Conservation (phyloP, 2,888 invertebrate species). For the Sphinx pinastri region DNA sequence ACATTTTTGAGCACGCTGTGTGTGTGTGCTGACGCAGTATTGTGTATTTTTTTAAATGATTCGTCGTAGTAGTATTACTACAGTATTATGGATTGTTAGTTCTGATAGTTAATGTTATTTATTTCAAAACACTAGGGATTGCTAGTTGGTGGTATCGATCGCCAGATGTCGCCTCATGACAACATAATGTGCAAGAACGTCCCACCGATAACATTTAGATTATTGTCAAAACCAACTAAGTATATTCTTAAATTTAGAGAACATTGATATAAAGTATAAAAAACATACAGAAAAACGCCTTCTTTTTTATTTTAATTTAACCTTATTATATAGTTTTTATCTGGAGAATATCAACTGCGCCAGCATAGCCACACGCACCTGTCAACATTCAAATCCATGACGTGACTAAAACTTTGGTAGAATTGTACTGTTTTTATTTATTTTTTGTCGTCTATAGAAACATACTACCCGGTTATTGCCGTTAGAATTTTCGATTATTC, state of each 20-base stretch:
- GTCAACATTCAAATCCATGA: slow-evolving; percentile 29
- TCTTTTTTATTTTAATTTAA: not conserved
- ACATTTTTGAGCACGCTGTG: not conserved
- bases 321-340: not conserved
- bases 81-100: not conserved
- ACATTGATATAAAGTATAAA: not conserved
- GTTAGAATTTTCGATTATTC: slow-evolving; percentile 33
- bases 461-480: slow-evolving; percentile 53
- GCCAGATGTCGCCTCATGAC: not conserved
- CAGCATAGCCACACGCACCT: not conserved
- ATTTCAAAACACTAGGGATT: too few species aligned
- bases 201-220: not conserved
- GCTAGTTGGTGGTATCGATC: not conserved
- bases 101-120: too few species aligned
- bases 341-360: not conserved
- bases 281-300: not conserved
- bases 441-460: slow-evolving; percentile 41
- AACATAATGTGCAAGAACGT: not conserved
- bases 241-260: too few species aligned
- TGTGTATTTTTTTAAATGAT: not conserved
- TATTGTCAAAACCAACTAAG: not conserved
- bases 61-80: too few species aligned
- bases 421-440: slow-evolving; percentile 32
- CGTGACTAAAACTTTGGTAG: slow-evolving; percentile 34
- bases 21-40: not conserved